A percentile compares a stretch with the other conserved stretches of the same genome.
phyloP scores from a whole-genome alignment of 2,113 vertebrate genomes.

The Corythornis vintsioides region DNA sequence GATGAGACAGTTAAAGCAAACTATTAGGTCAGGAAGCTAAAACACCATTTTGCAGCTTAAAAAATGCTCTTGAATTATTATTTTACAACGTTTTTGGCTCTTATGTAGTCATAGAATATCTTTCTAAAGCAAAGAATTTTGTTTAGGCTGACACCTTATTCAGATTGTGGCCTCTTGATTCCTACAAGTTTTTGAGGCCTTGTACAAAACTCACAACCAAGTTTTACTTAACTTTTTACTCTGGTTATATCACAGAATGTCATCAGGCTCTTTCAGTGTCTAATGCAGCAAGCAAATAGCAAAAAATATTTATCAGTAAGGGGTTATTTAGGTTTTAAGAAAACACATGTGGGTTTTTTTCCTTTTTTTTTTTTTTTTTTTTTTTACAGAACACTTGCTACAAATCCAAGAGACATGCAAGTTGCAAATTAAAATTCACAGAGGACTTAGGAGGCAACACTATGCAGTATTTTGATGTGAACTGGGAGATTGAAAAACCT shows the following conservation, averaged over 20 bases:
- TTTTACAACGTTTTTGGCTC: neutral
- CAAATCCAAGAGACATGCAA: neutral
- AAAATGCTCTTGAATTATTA: neutral
- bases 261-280: neutral
- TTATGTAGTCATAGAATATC: neutral
- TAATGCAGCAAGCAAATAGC: neutral
- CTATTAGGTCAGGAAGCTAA: neutral
- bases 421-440: neutral
- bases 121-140: neutral
- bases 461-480: neutral
- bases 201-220: neutral
- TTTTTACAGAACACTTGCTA: neutral
- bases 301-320: neutral
- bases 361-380: no score
- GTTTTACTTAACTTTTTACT: neutral
- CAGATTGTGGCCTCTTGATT: neutral
- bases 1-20: neutral
- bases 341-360: neutral
- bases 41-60: neutral
- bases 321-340: neutral
- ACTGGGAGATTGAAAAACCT: neutral
- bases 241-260: neutral
- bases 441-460: neutral
- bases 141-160: neutral
- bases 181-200: neutral